Percentiles rank a stretch among this genome's conserved stretches.
Evolutionary conservation across 2,797 vertebrate genomes (phyloP).

Genomic region (Melanotaenia pygmaea): DNA sequence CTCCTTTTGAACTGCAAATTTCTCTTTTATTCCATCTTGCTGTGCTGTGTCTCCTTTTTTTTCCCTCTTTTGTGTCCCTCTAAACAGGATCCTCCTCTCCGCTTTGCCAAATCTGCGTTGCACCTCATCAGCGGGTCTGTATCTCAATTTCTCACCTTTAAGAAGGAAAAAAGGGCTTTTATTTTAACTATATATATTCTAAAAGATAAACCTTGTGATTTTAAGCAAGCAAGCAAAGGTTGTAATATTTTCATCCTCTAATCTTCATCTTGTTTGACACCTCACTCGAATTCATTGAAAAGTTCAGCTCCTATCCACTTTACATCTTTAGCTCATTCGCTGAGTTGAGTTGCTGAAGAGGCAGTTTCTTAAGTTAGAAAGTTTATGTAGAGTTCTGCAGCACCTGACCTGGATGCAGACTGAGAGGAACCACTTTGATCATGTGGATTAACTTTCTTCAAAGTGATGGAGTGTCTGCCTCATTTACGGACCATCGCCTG

Average conservation of each 20-base stretch:
- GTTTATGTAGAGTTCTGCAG: slow-evolving; percentile 47
- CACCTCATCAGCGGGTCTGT: slow-evolving; percentile 75
- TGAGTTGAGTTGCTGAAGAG: background rate
- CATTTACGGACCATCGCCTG: slow-evolving; percentile 43
- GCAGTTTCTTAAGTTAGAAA: slow-evolving; percentile 35
- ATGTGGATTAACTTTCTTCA: slow-evolving; percentile 69
- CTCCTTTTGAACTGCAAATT: slow-evolving; percentile 29
- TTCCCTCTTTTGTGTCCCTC: slow-evolving; percentile 58
- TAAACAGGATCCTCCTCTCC: slow-evolving; percentile 63
- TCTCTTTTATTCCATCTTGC: slow-evolving; percentile 46
- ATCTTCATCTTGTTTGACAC: slow-evolving; percentile 4
- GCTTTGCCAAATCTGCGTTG: slow-evolving; percentile 70
- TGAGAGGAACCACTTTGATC: slow-evolving; percentile 75
- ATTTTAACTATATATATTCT: background rate
- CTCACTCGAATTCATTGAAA: background rate
- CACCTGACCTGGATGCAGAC: slow-evolving; percentile 58
- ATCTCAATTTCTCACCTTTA: slow-evolving; percentile 46
- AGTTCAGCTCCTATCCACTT: background rate
- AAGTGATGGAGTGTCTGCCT: slow-evolving; percentile 61
- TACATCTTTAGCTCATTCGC: slow-evolving; percentile 51
- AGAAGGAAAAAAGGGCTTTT: slow-evolving; percentile 8
- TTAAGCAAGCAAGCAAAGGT: background rate
- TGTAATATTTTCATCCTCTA: background rate
- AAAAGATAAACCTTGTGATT: background rate
- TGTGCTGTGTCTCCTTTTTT: slow-evolving; percentile 55